phyloP scores from a whole-genome alignment of 2,888 invertebrate species.

The Eumerus sabulonum region DNA sequence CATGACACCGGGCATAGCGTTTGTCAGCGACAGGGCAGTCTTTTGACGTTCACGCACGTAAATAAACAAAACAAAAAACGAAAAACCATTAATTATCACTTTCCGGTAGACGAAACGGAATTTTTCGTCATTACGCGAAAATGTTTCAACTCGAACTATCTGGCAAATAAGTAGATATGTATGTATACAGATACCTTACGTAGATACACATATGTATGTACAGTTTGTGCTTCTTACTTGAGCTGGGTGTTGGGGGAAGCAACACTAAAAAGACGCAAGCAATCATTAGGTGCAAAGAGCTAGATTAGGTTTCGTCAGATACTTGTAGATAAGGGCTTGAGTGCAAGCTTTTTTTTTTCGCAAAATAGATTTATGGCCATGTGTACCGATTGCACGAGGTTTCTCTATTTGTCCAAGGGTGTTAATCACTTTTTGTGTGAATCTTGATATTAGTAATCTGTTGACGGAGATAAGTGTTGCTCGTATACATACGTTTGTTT shows the following conservation, averaged over 20 bases:
- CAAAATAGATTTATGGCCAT: too few species aligned
- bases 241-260: not conserved
- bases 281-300: slow-evolving; percentile 3
- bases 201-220: not conserved
- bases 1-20: not conserved
- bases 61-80: slow-evolving; percentile 5
- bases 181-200: too few species aligned
- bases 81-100: slow-evolving; percentile 41
- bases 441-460: too few species aligned
- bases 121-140: slow-evolving; percentile 41
- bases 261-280: not conserved
- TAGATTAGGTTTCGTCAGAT: slow-evolving; percentile 18
- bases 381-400: too few species aligned
- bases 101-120: slow-evolving; percentile 54
- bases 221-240: slow-evolving; percentile 24
- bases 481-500: too few species aligned
- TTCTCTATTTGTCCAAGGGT: not conserved
- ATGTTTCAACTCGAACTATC: slow-evolving; percentile 9
- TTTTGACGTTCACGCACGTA: slow-evolving; percentile 37
- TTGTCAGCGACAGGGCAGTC: not conserved
- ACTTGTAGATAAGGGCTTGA: slow-evolving; percentile 12
- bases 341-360: not conserved
- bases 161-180: too few species aligned
- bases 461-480: too few species aligned
- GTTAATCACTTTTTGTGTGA: too few species aligned